Conservation (phyloP, 2,888 invertebrate genomes). For the Lasioglossum pauxillum region DNA sequence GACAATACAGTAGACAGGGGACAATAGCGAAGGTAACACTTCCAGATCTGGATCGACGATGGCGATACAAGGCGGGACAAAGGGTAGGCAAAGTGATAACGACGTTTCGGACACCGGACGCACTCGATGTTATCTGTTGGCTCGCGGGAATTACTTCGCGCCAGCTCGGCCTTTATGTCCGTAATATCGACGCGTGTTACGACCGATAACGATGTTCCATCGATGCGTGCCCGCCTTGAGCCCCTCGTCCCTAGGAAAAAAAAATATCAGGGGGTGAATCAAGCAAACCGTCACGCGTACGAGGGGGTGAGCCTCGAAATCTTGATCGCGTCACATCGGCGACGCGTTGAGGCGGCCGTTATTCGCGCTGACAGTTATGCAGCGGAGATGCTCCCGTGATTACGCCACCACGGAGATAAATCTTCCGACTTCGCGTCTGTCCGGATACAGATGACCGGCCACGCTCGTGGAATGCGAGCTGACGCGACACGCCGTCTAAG, state of each 20-base stretch:
- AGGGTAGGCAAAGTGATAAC: conserved; percentile 49
- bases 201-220: conserved; percentile 69
- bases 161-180: conserved; percentile 66
- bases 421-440: conserved; percentile 65
- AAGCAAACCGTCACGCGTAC: conserved; percentile 61
- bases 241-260: background rate
- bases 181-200: conserved; percentile 72
- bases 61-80: conserved; percentile 21
- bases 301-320: conserved; percentile 55
- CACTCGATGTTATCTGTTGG: conserved; percentile 66
- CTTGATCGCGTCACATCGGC: conserved; percentile 73
- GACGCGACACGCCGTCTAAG: conserved; percentile 43
- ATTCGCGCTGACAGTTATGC: conserved; percentile 74
- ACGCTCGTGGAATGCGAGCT: conserved; percentile 54
- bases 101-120: conserved; percentile 59
- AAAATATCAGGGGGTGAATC: background rate
- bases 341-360: conserved; percentile 58
- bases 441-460: conserved; percentile 51
- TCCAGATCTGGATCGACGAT: background rate
- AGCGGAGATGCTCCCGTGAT: conserved; percentile 69
- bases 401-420: conserved; percentile 70
- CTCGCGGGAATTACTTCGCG: conserved; percentile 69
- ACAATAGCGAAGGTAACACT: background rate
- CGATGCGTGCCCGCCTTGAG: conserved; percentile 53
- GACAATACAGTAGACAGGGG: background rate